A percentile compares a stretch with the other conserved stretches of the same genome.
These are phyloP conservation scores for Esox masquinongy DNA, from an alignment of 2,797 vertebrate genomes.

Conservation along the genomic window DNA sequence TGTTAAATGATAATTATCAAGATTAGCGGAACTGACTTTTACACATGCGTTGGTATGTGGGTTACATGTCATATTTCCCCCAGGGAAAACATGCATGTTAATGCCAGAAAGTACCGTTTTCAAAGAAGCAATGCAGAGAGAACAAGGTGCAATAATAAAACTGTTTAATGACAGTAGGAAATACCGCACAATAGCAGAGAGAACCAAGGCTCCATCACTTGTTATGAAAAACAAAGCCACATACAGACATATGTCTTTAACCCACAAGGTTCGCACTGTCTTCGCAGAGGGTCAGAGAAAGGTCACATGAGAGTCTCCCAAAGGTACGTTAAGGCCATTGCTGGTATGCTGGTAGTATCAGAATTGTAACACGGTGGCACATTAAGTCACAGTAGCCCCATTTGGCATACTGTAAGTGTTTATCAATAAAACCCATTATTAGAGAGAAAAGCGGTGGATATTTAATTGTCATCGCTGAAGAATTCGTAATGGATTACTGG, in stretches of 20 bases:
- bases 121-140: background rate
- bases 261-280: background rate
- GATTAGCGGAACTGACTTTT: background rate
- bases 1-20: background rate
- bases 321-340: constrained; percentile 51
- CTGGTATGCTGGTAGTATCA: constrained; percentile 46
- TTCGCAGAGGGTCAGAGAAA: background rate
- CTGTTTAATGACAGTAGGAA: constrained; percentile 16
- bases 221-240: background rate
- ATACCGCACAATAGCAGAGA: background rate
- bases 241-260: background rate
- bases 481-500: background rate
- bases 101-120: background rate
- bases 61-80: background rate
- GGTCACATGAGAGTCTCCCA: constrained; percentile 39
- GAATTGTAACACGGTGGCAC: constrained; percentile 39
- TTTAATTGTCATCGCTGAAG: background rate
- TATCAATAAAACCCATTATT: constrained; percentile 42
- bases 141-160: background rate
- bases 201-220: background rate
- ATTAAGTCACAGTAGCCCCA: constrained; percentile 23
- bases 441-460: constrained; percentile 12
- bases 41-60: background rate
- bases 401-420: constrained; percentile 34
- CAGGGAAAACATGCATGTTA: background rate